Percentiles rank a stretch among this genome's conserved stretches.
phyloP scores from a whole-genome alignment of 30 jellyfish, hydroid and myxozoan genomes.

The Aurelia sp. region DNA sequence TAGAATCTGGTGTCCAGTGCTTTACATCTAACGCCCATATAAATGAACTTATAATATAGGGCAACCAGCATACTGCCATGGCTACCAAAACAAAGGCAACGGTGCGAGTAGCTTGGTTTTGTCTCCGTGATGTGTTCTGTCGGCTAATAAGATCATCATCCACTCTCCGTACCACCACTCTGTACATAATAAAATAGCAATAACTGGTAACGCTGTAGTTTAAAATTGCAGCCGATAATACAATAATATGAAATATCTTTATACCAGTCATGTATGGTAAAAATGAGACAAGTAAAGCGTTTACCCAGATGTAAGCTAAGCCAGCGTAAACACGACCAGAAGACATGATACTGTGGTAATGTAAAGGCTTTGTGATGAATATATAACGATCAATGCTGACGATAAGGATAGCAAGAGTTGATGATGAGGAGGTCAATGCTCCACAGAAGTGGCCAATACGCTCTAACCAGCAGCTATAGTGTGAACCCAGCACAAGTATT shows the following conservation, averaged over 20 bases:
- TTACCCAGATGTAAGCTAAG: constrained; percentile 47
- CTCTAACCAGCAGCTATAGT: constrained; percentile 54
- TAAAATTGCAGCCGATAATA: constrained; percentile 33
- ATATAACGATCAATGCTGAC: constrained; percentile 56
- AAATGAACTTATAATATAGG: constrained; percentile 51
- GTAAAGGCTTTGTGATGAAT: constrained; percentile 56
- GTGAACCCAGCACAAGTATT: constrained; percentile 42
- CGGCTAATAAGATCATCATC: constrained; percentile 15
- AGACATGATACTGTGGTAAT: constrained; percentile 36
- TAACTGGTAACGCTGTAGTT: constrained; percentile 10
- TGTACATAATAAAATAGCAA: constrained; percentile 35
- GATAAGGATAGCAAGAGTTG: constrained; percentile 34
- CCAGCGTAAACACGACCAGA: constrained; percentile 25
- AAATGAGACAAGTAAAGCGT: constrained; percentile 24
- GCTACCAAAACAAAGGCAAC: constrained; percentile 70
- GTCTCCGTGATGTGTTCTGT: constrained; percentile 60
- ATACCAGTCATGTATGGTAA: constrained; percentile 18
- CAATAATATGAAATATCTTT: constrained; percentile 32
- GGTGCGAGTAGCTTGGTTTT: constrained; percentile 82
- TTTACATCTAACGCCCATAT: constrained; percentile 36
- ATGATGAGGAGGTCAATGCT: constrained; percentile 41
- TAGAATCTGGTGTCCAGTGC: constrained; percentile 20
- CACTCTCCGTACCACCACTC: constrained; percentile 22
- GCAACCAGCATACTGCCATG: constrained; percentile 82
- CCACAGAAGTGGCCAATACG: constrained; percentile 53